A percentile compares a stretch with the other conserved stretches of the same genome.
phyloP scores from a whole-genome alignment of 1,140 invertebrate genomes.

The Chrysomallon squamiferum region DNA sequence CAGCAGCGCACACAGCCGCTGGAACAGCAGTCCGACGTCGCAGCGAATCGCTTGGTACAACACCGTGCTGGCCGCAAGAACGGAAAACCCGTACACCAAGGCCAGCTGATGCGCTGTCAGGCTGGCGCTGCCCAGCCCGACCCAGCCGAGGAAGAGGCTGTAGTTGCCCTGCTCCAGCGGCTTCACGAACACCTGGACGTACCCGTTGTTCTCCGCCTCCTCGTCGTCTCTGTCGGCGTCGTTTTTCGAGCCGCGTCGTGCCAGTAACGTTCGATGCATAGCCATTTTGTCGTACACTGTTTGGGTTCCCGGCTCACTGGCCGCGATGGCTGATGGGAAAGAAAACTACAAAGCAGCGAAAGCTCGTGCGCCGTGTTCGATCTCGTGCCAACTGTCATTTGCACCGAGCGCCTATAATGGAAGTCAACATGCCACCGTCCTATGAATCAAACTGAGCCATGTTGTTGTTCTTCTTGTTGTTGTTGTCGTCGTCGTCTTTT shows the following conservation, averaged over 20 bases:
- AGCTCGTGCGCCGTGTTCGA: too few species aligned
- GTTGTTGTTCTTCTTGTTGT: too few species aligned
- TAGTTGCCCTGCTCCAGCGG: conserved; percentile 55
- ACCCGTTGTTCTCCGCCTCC: conserved; percentile 57
- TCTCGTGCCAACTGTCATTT: too few species aligned
- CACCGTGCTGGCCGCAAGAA: conserved; percentile 36
- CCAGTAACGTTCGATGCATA: not conserved
- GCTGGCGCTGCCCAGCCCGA: conserved; percentile 44
- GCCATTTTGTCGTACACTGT: not conserved
- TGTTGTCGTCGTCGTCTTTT: too few species aligned
- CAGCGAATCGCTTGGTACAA: conserved; percentile 50
- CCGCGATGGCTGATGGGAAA: too few species aligned
- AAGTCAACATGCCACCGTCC: too few species aligned
- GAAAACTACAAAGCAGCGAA: too few species aligned
- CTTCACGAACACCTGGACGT: conserved; percentile 58
- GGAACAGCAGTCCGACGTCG: conserved; percentile 57
- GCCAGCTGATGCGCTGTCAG: conserved; percentile 47
- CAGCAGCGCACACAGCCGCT: conserved; percentile 51
- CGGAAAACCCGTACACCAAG: conserved; percentile 43
- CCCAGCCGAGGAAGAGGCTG: conserved; percentile 48
- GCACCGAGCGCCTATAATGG: too few species aligned
- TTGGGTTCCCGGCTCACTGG: too few species aligned
- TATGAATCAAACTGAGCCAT: too few species aligned
- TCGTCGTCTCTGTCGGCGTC: conserved; percentile 56
- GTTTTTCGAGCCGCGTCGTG: conserved; percentile 50